Conservation (phyloP, 64 coral and sea anemone genomes). For the Montipora foliosa region DNA sequence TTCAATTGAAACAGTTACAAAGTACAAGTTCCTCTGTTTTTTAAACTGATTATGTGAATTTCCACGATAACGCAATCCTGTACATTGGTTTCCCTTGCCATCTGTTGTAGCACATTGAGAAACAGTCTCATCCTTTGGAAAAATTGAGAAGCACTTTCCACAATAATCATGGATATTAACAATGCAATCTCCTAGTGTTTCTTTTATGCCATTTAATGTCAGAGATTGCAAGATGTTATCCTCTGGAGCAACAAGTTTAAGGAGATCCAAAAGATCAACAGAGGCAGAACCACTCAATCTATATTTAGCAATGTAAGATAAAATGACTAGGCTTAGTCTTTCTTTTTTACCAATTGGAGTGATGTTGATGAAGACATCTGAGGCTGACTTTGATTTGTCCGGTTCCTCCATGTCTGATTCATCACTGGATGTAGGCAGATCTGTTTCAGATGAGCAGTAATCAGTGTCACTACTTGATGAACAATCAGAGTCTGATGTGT, state of each 20-base stretch:
- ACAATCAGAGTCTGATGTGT: conserved; percentile 26
- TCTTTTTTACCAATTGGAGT: conserved; percentile 17
- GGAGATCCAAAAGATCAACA: conserved; percentile 31
- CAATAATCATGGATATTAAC: conserved; percentile 31
- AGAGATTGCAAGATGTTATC: background rate
- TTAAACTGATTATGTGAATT: background rate
- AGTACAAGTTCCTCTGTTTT: conserved; percentile 33
- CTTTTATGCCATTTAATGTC: background rate
- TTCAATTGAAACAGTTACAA: conserved; percentile 41
- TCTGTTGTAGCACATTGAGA: conserved; percentile 17
- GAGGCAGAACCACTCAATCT: conserved; percentile 29
- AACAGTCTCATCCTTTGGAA: conserved; percentile 17
- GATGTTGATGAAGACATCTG: background rate
- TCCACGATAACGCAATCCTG: conserved; percentile 23
- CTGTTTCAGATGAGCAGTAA: conserved; percentile 7
- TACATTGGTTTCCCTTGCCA: conserved; percentile 6
- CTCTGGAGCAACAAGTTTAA: conserved; percentile 4
- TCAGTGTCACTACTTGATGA: conserved; percentile 16
- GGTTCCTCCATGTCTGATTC: background rate
- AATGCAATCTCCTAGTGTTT: conserved; percentile 16
- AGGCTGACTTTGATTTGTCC: background rate
- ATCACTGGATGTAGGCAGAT: conserved; percentile 5
- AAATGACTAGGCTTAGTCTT: conserved; percentile 1
- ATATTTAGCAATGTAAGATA: conserved; percentile 38
- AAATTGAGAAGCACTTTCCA: conserved; percentile 4